These are phyloP conservation scores for Mus pahari DNA, from an alignment of 2,113 vertebrate genomes.

Conservation along the genomic window DNA sequence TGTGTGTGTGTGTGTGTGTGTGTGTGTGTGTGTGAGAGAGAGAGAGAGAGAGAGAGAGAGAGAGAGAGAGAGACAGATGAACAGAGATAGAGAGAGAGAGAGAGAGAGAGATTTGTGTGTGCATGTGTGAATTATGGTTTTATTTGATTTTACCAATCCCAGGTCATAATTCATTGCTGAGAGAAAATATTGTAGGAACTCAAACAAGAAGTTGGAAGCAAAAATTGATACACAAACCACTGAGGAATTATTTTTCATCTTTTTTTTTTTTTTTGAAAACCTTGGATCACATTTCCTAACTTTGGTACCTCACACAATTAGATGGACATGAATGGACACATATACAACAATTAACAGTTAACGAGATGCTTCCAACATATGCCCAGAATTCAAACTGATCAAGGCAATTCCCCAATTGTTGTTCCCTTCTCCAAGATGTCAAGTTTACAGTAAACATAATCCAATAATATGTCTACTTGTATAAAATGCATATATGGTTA, in stretches of 20 bases:
- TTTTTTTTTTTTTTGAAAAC: background rate
- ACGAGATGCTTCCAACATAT: background rate
- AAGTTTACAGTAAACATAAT: background rate
- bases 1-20: background rate
- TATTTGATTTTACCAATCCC: background rate
- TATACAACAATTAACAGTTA: background rate
- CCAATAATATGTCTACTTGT: background rate
- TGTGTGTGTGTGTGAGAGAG: background rate
- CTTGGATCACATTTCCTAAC: background rate
- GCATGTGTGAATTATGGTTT: background rate
- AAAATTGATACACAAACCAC: background rate
- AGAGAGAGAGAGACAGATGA: too few species aligned
- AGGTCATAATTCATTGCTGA: background rate
- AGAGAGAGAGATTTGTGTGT: too few species aligned
- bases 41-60: too few species aligned
- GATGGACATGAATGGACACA: background rate
- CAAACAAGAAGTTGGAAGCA: background rate
- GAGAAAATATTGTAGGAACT: background rate
- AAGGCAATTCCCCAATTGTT: background rate
- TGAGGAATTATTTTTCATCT: background rate
- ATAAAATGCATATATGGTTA: background rate
- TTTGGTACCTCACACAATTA: accelerated
- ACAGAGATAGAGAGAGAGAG: too few species aligned
- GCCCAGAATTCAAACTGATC: background rate
- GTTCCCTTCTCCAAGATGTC: background rate